Conservation (phyloP, 1,140 invertebrate species). For the Macrobrachium nipponense region DNA sequence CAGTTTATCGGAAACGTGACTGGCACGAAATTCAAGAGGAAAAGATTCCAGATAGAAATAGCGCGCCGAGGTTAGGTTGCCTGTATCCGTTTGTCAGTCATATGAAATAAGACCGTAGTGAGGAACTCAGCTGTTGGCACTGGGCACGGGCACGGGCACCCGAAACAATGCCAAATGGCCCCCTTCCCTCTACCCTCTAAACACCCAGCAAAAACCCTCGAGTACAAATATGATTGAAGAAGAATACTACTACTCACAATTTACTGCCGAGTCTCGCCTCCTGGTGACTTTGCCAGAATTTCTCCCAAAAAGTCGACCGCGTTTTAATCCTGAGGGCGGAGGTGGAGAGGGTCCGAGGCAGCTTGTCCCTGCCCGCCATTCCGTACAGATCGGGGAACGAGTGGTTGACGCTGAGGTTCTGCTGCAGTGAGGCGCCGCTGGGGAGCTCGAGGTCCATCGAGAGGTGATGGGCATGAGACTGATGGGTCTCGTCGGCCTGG, state of each 20-base stretch:
- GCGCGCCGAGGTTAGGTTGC: no score
- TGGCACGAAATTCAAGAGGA: no score
- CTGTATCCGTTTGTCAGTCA: no score
- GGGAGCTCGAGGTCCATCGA: slow-evolving; percentile 59
- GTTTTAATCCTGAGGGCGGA: slow-evolving; percentile 81
- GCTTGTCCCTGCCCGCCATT: slow-evolving; percentile 61
- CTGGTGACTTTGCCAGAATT: slow-evolving; percentile 74
- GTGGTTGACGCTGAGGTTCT: slow-evolving; percentile 51
- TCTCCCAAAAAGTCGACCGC: slow-evolving; percentile 83
- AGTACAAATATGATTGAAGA: no score
- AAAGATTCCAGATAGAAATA: no score
- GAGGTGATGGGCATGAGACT: slow-evolving; percentile 25
- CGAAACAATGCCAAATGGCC: no score
- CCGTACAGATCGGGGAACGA: slow-evolving; percentile 60
- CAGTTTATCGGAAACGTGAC: no score
- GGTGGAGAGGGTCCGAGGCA: slow-evolving; percentile 77
- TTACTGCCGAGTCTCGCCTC: slow-evolving; percentile 34
- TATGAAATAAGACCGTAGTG: no score
- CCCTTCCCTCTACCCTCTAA: no score
- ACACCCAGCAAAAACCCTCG: no score
- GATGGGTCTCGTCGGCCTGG: not conserved
- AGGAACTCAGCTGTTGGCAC: no score
- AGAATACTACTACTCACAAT: slow-evolving; percentile 31
- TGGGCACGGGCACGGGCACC: no score
- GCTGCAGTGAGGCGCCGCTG: slow-evolving; percentile 6